A percentile compares a stretch with the other conserved stretches of the same genome.
These are phyloP conservation scores for Perizoma affinitatum DNA, from an alignment of 2,888 invertebrate species.

Conservation along the genomic window DNA sequence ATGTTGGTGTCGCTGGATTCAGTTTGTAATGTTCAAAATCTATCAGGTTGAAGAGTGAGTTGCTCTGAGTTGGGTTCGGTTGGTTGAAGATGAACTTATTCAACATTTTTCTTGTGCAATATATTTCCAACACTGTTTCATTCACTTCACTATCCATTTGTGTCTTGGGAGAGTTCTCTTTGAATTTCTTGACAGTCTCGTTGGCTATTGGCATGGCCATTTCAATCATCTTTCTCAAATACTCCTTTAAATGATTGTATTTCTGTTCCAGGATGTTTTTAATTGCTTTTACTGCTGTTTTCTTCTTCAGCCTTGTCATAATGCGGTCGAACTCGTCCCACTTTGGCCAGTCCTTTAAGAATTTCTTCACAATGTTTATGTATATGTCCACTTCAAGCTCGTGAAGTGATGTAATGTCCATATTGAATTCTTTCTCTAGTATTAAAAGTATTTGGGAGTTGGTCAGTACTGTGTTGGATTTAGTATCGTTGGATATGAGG, in stretches of 20 bases:
- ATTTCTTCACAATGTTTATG: conserved; percentile 66
- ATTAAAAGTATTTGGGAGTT: conserved; percentile 66
- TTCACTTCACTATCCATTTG: conserved; percentile 14
- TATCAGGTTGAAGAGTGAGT: conserved; percentile 49
- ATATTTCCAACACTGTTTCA: conserved; percentile 48
- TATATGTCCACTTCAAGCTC: conserved; percentile 65
- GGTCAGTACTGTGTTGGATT: conserved; percentile 64
- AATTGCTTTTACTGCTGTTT: conserved; percentile 41
- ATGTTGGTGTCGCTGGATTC: not conserved
- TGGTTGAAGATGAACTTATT: conserved; percentile 21
- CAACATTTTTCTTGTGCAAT: conserved; percentile 48
- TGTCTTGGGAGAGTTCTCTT: conserved; percentile 18
- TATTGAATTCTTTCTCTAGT: conserved; percentile 58
- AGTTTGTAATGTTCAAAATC: conserved; percentile 42
- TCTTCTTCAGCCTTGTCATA: conserved; percentile 48
- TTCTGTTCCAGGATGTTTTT: conserved; percentile 51
- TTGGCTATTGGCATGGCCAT: conserved; percentile 46
- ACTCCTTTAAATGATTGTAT: conserved; percentile 57
- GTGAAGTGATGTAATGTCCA: conserved; percentile 50
- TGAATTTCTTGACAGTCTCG: conserved; percentile 39
- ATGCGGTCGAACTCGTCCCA: conserved; percentile 66
- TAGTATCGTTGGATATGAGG: conserved; percentile 58
- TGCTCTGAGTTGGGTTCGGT: conserved; percentile 22
- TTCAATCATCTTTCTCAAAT: conserved; percentile 54
- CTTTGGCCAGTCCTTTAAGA: conserved; percentile 69